Evolutionary conservation across 2,888 invertebrate genomes (phyloP), one percentile per base, ranked within the genome.

Genomic region (Hofmannophila pseudospretella): DNA sequence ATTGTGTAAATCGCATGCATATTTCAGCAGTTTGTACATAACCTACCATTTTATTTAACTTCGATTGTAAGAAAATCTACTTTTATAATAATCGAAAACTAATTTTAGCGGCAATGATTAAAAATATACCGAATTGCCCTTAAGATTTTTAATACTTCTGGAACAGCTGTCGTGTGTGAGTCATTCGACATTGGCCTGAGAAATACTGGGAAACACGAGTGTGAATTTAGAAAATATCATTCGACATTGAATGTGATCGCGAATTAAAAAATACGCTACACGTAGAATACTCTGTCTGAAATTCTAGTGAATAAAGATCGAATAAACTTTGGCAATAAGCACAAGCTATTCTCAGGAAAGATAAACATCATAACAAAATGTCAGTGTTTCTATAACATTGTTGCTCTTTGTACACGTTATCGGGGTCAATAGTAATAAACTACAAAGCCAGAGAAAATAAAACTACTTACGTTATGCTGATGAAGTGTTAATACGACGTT

Each of bases 401-500:
- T 73, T 67, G 66, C 63, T 62, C 52, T 51, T 55, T 54, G 16
- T 5, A 16, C 5, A 16, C 16, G 16, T 16, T 4, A 69, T 59
- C 54, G 57, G 58, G 63, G 59, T 65, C 58, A 63, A 58, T 60
- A 60, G 38, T 44, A 51, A 54, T 34, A 31, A 27, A 39, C 11
- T 27, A 32, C 9, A 32, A 32, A 34, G 26, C 12, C 13, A 12
- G n/a, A 13, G 11, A 9, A 5, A 20, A 41, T 14, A 20, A 35
- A 39, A 44, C 48, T 76, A 87, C 88, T 88, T 44, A 88, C 87
- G 51, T 86, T 88, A 53, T 86, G 82, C 51, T 87, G 82, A 47
- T 86, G 87, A 33, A 86, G 79, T 23, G 84, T 84, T 45, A 88
- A 62, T 39, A 87, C 78, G 38, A 87, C 86, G 69, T 85, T 86